These are phyloP conservation scores for Cordilura impudica DNA, from an alignment of 2,888 invertebrate species.

Conservation along the genomic window DNA sequence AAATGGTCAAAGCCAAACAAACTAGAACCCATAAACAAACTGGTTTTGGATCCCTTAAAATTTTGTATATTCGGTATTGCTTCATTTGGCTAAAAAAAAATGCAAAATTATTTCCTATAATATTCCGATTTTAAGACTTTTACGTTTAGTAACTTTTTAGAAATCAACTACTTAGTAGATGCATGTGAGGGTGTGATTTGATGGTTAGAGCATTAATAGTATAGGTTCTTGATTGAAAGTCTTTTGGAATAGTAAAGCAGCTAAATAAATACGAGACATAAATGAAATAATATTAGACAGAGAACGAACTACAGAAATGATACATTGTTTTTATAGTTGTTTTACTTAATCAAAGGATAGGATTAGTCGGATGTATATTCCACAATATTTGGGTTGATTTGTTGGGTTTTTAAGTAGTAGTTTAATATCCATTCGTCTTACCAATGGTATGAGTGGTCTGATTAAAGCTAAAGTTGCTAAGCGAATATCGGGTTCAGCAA, in stretches of 20 bases:
- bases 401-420: not conserved
- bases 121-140: not conserved
- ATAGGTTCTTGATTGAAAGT: not conserved
- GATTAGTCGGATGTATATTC: constrained; percentile 27
- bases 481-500: constrained; percentile 74
- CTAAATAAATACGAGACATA: constrained; percentile 23
- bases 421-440: constrained; percentile 66
- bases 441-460: constrained; percentile 74
- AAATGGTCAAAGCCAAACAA: constrained; percentile 76
- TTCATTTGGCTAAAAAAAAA: constrained; percentile 75
- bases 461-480: constrained; percentile 74
- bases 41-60: constrained; percentile 81
- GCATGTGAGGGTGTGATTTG: constrained; percentile 34
- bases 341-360: constrained; percentile 17
- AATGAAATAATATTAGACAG: not conserved
- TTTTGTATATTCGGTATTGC: constrained; percentile 77
- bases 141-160: constrained; percentile 1
- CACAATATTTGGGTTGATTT: not conserved
- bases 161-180: constrained; percentile 46
- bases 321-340: not conserved
- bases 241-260: constrained; percentile 7
- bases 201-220: constrained; percentile 11
- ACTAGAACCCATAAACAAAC: constrained; percentile 78
- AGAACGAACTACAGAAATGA: not conserved
- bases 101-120: constrained; percentile 18